Conservation (phyloP, 2,113 vertebrate species). For the Cettia cetti region DNA sequence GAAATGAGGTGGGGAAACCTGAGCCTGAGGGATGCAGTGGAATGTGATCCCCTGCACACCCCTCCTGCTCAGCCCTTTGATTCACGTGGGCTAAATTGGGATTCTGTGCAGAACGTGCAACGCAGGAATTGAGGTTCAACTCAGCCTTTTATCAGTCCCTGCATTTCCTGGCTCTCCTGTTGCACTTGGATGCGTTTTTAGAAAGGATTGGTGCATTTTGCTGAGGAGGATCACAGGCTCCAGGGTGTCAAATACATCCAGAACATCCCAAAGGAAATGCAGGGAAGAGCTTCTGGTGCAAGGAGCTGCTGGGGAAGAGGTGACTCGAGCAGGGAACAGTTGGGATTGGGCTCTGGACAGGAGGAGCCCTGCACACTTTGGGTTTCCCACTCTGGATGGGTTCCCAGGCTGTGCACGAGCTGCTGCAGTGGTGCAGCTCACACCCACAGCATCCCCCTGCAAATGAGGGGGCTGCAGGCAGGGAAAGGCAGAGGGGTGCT, state of each 20-base stretch:
- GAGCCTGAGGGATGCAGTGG: neutral
- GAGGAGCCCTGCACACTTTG: neutral
- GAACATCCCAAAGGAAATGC: neutral
- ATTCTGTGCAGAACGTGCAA: neutral
- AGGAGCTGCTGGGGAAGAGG: neutral
- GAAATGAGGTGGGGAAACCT: neutral
- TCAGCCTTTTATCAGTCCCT: neutral
- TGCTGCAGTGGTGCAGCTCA: neutral
- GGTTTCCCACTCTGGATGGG: neutral
- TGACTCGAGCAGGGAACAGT: neutral
- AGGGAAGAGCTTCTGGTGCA: neutral
- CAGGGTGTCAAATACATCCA: neutral
- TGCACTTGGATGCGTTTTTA: neutral
- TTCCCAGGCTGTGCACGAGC: neutral
- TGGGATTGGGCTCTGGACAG: neutral
- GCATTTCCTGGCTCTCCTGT: neutral
- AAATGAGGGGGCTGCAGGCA: neutral
- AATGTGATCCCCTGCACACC: neutral
- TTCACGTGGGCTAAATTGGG: neutral
- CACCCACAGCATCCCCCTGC: neutral
- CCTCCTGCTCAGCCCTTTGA: neutral
- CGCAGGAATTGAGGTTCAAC: neutral
- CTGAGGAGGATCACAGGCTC: neutral
- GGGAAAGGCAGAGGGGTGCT: neutral
- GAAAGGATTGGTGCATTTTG: neutral